Evolutionary conservation across 2,113 vertebrate species (phyloP).

Genomic region (Eolophus roseicapilla): DNA sequence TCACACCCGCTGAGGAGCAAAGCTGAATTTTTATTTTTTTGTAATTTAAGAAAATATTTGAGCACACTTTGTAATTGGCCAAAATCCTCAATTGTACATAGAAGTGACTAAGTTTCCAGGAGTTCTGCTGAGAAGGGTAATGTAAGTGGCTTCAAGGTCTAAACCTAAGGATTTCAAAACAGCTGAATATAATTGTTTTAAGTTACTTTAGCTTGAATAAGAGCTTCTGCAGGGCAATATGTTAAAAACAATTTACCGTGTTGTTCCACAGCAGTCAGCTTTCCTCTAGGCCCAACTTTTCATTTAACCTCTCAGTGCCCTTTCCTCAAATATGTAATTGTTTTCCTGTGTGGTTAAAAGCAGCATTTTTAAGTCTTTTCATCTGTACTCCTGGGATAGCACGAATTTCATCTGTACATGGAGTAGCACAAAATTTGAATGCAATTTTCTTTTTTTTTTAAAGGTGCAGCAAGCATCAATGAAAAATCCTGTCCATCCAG

Average conservation of each 20-base stretch:
- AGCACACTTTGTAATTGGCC: accelerated
- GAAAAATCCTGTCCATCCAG: not conserved
- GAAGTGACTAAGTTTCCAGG: not conserved
- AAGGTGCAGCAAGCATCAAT: not conserved
- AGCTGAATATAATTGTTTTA: slow-evolving; percentile 20
- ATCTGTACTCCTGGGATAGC: slow-evolving; percentile 38
- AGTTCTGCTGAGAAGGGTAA: not conserved
- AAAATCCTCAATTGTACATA: not conserved
- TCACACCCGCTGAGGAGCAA: not conserved
- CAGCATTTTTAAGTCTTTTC: slow-evolving; percentile 47
- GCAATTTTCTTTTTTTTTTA: not conserved
- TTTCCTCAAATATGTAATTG: slow-evolving; percentile 63
- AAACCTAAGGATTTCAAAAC: not conserved
- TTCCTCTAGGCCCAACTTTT: slow-evolving; percentile 46
- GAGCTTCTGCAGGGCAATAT: slow-evolving; percentile 16
- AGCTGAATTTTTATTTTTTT: not conserved
- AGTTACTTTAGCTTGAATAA: not conserved
- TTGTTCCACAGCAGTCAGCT: slow-evolving; percentile 34
- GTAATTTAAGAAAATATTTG: not conserved
- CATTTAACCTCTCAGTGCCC: slow-evolving; percentile 49
- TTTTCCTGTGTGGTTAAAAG: slow-evolving; percentile 64
- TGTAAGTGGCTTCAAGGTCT: not conserved
- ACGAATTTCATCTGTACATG: not conserved
- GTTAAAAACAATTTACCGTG: slow-evolving; percentile 33
- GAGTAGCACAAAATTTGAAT: not conserved